Percentiles rank a stretch among this genome's conserved stretches.
Evolutionary conservation across 2,888 invertebrate genomes (phyloP).

Genomic region (Spilarctia lutea): DNA sequence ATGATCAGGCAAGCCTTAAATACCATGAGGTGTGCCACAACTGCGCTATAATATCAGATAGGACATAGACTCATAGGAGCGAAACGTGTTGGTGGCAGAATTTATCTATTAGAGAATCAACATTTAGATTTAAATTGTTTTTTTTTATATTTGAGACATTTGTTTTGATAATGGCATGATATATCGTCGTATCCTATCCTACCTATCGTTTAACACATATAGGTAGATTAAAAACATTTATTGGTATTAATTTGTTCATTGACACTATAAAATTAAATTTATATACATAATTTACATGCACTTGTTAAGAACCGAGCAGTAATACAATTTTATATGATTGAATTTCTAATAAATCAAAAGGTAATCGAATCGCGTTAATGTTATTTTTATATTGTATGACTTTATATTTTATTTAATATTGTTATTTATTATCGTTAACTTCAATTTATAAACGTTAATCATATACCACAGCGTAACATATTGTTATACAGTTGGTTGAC

Average conservation of each 20-base stretch:
- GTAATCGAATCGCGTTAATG: not conserved
- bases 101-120: constrained; percentile 41
- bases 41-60: constrained; percentile 41
- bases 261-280: constrained; percentile 5
- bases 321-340: constrained; percentile 13
- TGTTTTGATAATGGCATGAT: constrained; percentile 32
- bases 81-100: constrained; percentile 36
- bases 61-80: constrained; percentile 30
- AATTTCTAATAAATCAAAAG: not conserved
- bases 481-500: constrained; percentile 52
- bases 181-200: no score
- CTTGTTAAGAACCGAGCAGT: constrained; percentile 6
- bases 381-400: not conserved
- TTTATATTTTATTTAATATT: not conserved
- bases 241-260: constrained; percentile 22
- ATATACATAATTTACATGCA: not conserved
- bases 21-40: constrained; percentile 30
- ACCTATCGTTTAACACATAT: constrained; percentile 21
- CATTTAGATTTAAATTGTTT: constrained; percentile 34
- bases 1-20: constrained; percentile 37
- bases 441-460: constrained; percentile 16
- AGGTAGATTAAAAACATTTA: constrained; percentile 28
- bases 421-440: not conserved
- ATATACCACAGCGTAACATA: constrained; percentile 42
- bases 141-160: constrained; percentile 23